Conservation (phyloP, 2,888 invertebrate species). For the Chironomus tentans region DNA sequence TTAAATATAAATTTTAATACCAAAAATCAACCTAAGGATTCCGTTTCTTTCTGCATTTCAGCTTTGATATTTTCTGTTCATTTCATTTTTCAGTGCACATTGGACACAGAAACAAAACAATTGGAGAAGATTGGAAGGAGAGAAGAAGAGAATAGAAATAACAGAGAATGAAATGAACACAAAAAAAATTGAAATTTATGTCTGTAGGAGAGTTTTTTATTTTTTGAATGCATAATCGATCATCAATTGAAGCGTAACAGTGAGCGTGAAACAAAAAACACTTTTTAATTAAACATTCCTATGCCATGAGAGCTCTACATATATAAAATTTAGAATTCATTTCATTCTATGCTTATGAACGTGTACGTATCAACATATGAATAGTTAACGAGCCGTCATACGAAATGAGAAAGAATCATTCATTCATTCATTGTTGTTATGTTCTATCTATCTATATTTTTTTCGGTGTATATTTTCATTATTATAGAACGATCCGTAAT, state of each 20-base stretch:
- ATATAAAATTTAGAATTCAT: not conserved
- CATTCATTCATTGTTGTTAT: not conserved
- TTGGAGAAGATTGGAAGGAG: not conserved
- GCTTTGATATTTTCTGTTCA: too few relatives aligned
- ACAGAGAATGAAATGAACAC: not conserved
- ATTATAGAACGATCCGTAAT: constrained; percentile 4
- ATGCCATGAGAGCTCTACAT: not conserved
- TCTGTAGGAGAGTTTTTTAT: not conserved
- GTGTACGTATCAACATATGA: not conserved
- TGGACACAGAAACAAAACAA: too few relatives aligned
- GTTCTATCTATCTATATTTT: not conserved
- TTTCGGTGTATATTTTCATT: not conserved
- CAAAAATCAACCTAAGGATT: too few relatives aligned
- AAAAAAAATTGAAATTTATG: not conserved
- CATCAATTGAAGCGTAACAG: constrained; percentile 23
- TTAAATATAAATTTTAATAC: too few relatives aligned
- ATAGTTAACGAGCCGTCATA: not conserved
- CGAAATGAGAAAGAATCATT: not conserved
- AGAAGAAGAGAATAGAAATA: not conserved
- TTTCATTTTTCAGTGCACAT: too few relatives aligned
- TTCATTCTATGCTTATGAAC: not conserved
- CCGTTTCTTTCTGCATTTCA: too few relatives aligned
- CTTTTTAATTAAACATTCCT: constrained; percentile 26
- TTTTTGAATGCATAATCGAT: constrained; percentile 26
- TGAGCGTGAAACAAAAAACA: constrained; percentile 15